A percentile compares a stretch with the other conserved stretches of the same genome.
Conservation (phyloP, 2,113 vertebrate species). For the Salvelinus namaycush region DNA sequence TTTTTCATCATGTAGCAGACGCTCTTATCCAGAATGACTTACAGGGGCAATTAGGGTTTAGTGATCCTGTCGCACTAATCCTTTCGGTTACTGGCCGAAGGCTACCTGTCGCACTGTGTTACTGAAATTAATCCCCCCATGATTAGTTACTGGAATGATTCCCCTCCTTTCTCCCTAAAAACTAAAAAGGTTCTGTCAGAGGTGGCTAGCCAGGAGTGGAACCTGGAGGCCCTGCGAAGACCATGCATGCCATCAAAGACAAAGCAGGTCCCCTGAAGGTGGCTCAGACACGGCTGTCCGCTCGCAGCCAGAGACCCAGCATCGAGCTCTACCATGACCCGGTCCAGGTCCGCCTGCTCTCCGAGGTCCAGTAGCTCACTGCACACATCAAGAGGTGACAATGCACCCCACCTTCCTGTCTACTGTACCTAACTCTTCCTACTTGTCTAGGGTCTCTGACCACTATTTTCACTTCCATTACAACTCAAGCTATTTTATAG, state of each 20-base stretch:
- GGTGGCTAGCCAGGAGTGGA: constrained; percentile 79
- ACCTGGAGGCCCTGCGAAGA: constrained; percentile 73
- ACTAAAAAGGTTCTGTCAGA: constrained; percentile 83
- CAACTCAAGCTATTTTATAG: no score
- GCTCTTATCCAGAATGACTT: no score
- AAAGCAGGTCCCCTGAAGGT: constrained; percentile 77
- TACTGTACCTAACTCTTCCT: neutral
- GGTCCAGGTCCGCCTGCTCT: constrained; percentile 75
- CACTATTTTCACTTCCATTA: no score
- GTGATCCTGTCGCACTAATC: no score
- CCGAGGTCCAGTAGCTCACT: constrained; percentile 80
- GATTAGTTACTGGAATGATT: no score
- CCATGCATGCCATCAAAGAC: constrained; percentile 77
- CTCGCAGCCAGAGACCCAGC: constrained; percentile 76
- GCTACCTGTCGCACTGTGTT: no score
- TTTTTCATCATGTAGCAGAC: no score
- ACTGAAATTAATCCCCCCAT: no score
- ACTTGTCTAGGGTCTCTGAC: no score
- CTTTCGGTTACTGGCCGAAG: no score
- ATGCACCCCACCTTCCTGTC: no score
- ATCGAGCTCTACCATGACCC: constrained; percentile 83
- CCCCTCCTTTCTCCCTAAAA: constrained; percentile 4
- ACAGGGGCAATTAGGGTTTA: no score
- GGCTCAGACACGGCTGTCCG: constrained; percentile 77
- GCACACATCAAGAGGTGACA: constrained; percentile 77